These are phyloP conservation scores for Hydropsyche betteni DNA, from an alignment of 2,888 invertebrate species.

Conservation along the genomic window DNA sequence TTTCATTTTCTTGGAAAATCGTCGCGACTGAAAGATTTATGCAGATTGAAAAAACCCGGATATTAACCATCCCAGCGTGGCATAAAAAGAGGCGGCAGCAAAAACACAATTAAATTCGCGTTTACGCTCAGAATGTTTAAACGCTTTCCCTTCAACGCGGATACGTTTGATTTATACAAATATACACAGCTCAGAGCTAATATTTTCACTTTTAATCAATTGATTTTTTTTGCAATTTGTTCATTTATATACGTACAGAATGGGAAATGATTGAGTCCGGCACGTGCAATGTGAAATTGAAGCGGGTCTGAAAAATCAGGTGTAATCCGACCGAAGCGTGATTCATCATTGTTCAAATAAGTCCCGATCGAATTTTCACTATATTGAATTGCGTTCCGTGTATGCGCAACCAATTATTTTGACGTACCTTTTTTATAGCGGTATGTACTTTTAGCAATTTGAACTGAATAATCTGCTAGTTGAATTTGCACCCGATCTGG, in stretches of 20 bases:
- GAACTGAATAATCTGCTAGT: constrained; percentile 18
- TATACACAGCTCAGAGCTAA: background rate
- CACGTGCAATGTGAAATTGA: no score
- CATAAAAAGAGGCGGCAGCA: constrained; percentile 36
- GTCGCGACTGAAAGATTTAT: constrained; percentile 44
- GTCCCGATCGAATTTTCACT: constrained; percentile 22
- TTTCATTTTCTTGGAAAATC: constrained; percentile 16
- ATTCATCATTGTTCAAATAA: constrained; percentile 23
- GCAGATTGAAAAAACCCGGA: constrained; percentile 47
- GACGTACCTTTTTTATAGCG: background rate
- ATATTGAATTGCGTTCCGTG: constrained; percentile 10
- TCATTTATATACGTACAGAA: no score
- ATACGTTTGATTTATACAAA: constrained; percentile 21
- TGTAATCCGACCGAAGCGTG: background rate
- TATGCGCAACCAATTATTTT: constrained; percentile 23
- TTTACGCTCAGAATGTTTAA: constrained; percentile 25
- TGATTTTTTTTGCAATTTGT: no score
- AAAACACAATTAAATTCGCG: constrained; percentile 39
- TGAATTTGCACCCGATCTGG: background rate
- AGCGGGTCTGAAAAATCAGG: background rate
- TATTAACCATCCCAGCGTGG: constrained; percentile 45
- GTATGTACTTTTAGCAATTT: constrained; percentile 8
- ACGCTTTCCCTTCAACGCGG: background rate
- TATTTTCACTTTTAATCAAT: no score
- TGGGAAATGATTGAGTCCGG: no score